Conservation (phyloP, 2,888 invertebrate genomes). For the Volucella zonaria region DNA sequence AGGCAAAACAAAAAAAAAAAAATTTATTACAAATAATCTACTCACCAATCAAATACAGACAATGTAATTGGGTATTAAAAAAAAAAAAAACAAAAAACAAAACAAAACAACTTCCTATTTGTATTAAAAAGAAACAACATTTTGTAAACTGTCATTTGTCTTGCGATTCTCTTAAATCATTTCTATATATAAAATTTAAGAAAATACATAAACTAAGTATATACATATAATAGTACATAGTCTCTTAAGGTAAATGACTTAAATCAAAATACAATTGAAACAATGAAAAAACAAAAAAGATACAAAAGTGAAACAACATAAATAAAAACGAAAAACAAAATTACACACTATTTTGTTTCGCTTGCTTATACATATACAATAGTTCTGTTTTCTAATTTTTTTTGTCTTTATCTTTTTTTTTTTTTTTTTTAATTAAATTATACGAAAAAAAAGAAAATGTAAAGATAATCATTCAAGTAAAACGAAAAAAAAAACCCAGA, state of each 20-base stretch:
- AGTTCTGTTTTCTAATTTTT: constrained; percentile 12
- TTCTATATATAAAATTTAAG: constrained; percentile 58
- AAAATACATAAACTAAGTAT: constrained; percentile 58
- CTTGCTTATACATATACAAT: constrained; percentile 18
- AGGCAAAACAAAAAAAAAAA: constrained; percentile 32
- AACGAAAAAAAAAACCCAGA: background rate
- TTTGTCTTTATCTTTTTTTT: constrained; percentile 42
- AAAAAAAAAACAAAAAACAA: constrained; percentile 33
- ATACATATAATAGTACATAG: constrained; percentile 19
- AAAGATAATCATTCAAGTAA: constrained; percentile 12
- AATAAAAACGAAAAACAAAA: constrained; percentile 7
- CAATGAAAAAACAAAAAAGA: constrained; percentile 15
- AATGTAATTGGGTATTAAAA: constrained; percentile 59
- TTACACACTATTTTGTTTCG: constrained; percentile 40
- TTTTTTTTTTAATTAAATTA: constrained; percentile 48
- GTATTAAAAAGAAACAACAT: constrained; percentile 57
- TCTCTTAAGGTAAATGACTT: constrained; percentile 71
- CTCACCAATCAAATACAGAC: constrained; percentile 44
- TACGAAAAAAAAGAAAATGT: constrained; percentile 45
- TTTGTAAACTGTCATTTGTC: constrained; percentile 62
- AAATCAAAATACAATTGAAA: constrained; percentile 27
- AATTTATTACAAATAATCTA: constrained; percentile 48
- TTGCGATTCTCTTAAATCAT: constrained; percentile 71
- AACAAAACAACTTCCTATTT: constrained; percentile 63
- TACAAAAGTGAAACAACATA: constrained; percentile 30